These are phyloP conservation scores for Myrmophylax atrothorax DNA, from an alignment of 2,113 vertebrate species.

Conservation along the genomic window DNA sequence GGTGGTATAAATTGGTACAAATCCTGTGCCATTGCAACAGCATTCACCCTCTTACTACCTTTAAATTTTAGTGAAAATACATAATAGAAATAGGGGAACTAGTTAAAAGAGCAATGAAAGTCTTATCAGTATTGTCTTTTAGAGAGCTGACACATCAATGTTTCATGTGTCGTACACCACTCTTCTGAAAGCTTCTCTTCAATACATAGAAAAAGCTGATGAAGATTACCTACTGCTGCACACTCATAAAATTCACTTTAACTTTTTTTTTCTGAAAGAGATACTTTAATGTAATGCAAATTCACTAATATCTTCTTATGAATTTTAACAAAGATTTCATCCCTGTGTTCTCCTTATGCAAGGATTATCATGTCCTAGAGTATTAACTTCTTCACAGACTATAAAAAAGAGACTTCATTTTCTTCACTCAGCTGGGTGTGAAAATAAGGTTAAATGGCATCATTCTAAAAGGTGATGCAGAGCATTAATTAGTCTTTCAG, in stretches of 20 bases:
- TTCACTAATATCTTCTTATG: background rate
- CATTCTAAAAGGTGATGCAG: background rate
- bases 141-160: background rate
- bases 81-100: background rate
- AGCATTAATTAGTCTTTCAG: background rate
- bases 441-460: slow-evolving; percentile 22
- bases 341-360: background rate
- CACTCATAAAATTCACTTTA: background rate
- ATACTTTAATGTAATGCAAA: background rate
- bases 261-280: background rate
- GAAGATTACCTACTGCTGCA: background rate
- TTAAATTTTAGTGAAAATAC: background rate
- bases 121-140: background rate
- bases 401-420: background rate
- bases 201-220: background rate
- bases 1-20: background rate
- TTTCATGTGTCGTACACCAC: fast-evolving
- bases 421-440: background rate
- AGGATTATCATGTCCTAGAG: background rate
- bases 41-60: background rate
- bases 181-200: background rate
- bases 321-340: background rate
- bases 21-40: background rate
- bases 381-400: background rate
- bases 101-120: background rate